Percentiles rank a stretch among this genome's conserved stretches.
Conservation (phyloP, 2,113 vertebrate species). For the Thalassoma bifasciatum region DNA sequence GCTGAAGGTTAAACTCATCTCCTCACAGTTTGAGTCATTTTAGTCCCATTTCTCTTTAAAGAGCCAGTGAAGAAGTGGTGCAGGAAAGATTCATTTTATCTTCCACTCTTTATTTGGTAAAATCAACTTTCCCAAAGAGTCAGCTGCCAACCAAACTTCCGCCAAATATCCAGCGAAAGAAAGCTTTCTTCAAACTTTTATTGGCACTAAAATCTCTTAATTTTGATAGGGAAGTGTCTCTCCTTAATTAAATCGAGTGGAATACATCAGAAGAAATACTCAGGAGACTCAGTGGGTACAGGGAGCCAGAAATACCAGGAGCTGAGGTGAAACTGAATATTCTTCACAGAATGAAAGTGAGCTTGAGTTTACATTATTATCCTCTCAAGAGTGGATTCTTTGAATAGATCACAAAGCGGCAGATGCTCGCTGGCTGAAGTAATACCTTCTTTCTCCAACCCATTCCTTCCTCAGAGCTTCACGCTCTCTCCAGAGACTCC, state of each 20-base stretch:
- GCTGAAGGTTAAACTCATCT: neutral
- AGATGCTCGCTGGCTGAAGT: constrained; percentile 7
- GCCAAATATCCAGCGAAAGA: neutral
- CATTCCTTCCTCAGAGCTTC: constrained; percentile 13
- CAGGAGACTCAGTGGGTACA: neutral
- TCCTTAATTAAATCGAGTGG: constrained; percentile 43
- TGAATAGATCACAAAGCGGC: constrained; percentile 27
- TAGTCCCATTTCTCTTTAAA: neutral
- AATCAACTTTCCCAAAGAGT: neutral
- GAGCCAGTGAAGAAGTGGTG: neutral
- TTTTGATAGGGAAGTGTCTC: constrained; percentile 14
- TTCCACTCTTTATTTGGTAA: neutral
- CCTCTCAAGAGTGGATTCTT: constrained; percentile 26
- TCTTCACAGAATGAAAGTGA: constrained; percentile 13
- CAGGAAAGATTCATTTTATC: neutral
- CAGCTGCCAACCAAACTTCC: neutral
- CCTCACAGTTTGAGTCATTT: neutral
- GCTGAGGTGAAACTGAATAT: neutral
- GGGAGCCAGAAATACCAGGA: neutral
- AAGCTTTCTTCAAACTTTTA: constrained; percentile 9
- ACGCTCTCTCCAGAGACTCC: constrained; percentile 41
- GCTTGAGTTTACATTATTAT: constrained; percentile 39
- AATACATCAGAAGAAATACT: constrained; percentile 30
- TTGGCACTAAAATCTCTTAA: constrained; percentile 28
- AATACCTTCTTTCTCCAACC: constrained; percentile 19